Percentiles rank a stretch among this genome's conserved stretches.
phyloP scores from a whole-genome alignment of 1,140 invertebrate genomes.

The Diorhabda elongata region DNA sequence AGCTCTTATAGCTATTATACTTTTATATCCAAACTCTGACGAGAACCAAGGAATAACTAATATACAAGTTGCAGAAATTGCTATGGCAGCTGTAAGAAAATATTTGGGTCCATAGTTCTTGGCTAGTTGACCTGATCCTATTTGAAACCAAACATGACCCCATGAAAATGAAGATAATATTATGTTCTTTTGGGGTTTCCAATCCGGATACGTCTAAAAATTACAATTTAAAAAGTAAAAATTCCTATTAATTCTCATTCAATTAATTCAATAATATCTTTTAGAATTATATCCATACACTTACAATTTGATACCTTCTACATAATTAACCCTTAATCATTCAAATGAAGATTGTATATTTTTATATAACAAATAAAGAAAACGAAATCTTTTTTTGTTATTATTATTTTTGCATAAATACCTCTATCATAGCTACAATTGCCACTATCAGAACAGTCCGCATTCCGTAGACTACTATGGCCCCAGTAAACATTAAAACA shows the following conservation, averaged over 20 bases:
- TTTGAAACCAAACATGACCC: conserved; percentile 54
- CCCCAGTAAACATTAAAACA: conserved; percentile 8
- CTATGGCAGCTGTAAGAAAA: conserved; percentile 58
- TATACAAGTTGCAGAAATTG: conserved; percentile 46
- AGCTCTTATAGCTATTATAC: conserved; percentile 31
- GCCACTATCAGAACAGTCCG: conserved; percentile 31
- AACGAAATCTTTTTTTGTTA: no score
- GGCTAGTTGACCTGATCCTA: conserved; percentile 66
- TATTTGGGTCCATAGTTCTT: conserved; percentile 60
- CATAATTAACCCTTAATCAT: no score
- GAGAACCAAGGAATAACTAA: conserved; percentile 47
- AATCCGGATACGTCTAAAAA: conserved; percentile 38
- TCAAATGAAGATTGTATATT: no score
- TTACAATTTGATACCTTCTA: no score
- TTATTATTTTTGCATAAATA: no score
- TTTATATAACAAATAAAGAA: no score
- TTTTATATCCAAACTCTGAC: conserved; percentile 20
- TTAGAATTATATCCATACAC: no score
- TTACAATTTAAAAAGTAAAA: no score
- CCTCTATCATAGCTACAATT: conserved; percentile 31
- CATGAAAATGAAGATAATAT: conserved; percentile 66
- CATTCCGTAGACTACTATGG: conserved; percentile 26
- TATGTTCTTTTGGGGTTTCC: conserved; percentile 50
- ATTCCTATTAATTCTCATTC: no score
- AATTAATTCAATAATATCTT: no score